A percentile compares a stretch with the other conserved stretches of the same genome.
phyloP scores from a whole-genome alignment of 2,888 invertebrate genomes.

The Dioctria rufipes region DNA sequence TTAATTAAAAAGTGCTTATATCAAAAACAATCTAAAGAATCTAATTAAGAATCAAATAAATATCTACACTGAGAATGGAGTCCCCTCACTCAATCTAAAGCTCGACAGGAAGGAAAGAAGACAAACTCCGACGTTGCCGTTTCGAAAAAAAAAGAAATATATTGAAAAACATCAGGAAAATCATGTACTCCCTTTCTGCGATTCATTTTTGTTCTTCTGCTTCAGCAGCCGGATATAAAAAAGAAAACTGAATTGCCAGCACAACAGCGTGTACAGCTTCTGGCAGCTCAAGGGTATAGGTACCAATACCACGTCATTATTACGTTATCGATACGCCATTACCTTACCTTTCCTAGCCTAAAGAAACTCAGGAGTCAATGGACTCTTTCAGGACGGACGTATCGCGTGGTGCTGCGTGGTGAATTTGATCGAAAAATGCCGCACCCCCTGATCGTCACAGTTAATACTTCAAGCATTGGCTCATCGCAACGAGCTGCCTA shows the following conservation, averaged over 20 bases:
- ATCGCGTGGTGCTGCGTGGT: no score
- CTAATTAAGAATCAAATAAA: background rate
- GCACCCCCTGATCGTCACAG: conserved; percentile 51
- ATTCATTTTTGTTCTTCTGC: background rate
- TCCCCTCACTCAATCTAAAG: background rate
- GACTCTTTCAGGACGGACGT: no score
- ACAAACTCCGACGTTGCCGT: background rate
- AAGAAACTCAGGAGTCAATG: background rate
- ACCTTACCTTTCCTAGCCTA: background rate
- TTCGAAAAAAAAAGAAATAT: background rate
- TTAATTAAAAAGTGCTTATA: conserved; percentile 14
- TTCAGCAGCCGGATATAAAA: background rate
- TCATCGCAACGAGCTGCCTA: background rate
- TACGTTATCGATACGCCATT: conserved; percentile 22
- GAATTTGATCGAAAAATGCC: conserved; percentile 26
- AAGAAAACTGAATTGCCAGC: background rate
- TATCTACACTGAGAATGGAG: background rate
- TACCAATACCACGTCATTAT: background rate
- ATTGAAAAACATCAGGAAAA: background rate
- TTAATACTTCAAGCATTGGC: background rate
- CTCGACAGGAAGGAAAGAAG: background rate
- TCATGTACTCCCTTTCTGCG: background rate
- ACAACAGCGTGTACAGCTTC: background rate
- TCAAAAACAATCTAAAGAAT: conserved; percentile 9
- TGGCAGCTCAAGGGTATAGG: background rate